A percentile compares a stretch with the other conserved stretches of the same genome.
Conservation (phyloP, 1,140 invertebrate genomes). For the Acarapis woodi region DNA sequence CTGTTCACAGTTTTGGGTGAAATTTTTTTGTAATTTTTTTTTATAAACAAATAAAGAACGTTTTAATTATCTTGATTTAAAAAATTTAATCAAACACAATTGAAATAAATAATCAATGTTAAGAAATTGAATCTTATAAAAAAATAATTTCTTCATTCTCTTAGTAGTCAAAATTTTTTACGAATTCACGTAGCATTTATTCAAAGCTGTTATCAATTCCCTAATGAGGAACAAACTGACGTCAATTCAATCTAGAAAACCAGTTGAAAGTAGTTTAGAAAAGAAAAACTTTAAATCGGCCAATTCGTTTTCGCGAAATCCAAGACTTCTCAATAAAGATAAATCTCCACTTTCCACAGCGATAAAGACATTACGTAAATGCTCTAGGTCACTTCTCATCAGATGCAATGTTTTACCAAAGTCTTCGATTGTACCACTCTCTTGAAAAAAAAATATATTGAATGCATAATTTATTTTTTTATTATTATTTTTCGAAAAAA, state of each 20-base stretch:
- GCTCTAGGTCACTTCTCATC: conserved; percentile 58
- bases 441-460: no score
- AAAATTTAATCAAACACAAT: no score
- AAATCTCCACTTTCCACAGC: conserved; percentile 83
- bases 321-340: conserved; percentile 67
- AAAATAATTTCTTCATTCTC: no score
- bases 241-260: conserved; percentile 55
- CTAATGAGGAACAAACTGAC: background rate
- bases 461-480: no score
- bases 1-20: background rate
- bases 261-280: conserved; percentile 80
- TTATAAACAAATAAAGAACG: no score
- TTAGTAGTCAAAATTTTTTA: no score
- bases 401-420: conserved; percentile 57
- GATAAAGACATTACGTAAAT: conserved; percentile 73
- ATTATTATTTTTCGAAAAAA: no score
- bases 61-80: no score
- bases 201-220: no score
- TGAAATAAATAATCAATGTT: background rate
- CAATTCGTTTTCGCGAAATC: conserved; percentile 76
- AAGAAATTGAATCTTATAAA: no score
- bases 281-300: conserved; percentile 93
- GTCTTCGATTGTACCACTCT: conserved; percentile 83
- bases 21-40: no score
- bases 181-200: no score